Evolutionary conservation across 2,797 vertebrate species (phyloP), one percentile per base, ranked within the genome.

Genomic region (Atherinosoma microstoma): DNA sequence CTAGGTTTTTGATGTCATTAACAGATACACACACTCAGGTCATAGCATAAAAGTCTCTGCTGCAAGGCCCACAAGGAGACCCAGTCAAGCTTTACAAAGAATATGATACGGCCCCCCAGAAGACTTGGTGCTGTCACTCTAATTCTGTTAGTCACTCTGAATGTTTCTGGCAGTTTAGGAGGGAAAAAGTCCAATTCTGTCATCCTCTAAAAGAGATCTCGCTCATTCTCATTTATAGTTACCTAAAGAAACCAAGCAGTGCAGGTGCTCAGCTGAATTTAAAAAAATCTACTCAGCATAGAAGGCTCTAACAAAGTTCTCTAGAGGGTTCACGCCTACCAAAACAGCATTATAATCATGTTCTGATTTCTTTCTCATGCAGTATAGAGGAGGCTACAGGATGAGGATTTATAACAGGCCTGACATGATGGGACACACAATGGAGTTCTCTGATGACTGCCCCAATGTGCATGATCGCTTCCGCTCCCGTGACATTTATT

Each of bases 401-500:
- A 94, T 95, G 93, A 94, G 83, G 79, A 87, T 95, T 85, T 94
- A 90, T 87, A 94, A 93, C 91, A 93, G 93, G 64, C 94, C 94
- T 1, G 91, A 94, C 40, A 87, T 95, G 90, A 81, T 85, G 64
- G 94, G 94, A 79, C 84, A 92, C 76, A 90, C 80, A 22, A 95
- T 94, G 94, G 95, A 96, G 89, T 93, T 95, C 88, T 88, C 87
- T 86, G 94, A 95, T 0, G 94, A 95, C 93, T 95, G 94, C 88
- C 92, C 94, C 78, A 94, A 94, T 20, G 80, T 94, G 81, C 86
- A 84, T 6, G 92, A 95, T 0, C 93, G 91, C 24, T 95, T 94
- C 88, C 91, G 61, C 51, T 79, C 76, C 87, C 89, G 75, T 69
- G 92, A 95, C 70, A 92, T 95, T 85, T 94, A 91, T 89, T 96